Conservation (phyloP, 2,113 vertebrate genomes). For the Rissa tridactyla region DNA sequence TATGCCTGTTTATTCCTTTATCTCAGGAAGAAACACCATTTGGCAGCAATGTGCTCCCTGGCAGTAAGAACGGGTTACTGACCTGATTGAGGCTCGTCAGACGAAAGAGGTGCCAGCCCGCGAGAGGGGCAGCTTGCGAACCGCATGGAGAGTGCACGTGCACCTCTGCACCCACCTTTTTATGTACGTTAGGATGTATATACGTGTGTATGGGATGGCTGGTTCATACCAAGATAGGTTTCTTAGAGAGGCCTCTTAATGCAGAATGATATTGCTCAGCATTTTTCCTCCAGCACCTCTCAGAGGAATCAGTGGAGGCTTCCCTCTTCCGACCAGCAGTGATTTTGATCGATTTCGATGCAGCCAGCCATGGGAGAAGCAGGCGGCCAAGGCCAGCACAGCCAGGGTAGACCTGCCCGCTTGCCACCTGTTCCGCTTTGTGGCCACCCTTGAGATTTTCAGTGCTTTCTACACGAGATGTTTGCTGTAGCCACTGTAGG, state of each 20-base stretch:
- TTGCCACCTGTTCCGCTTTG: not conserved
- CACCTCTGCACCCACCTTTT: not conserved
- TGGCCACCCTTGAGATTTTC: not conserved
- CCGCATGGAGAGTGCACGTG: rapidly evolving
- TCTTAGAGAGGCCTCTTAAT: not conserved
- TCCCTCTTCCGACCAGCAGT: rapidly evolving
- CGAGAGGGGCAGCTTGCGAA: not conserved
- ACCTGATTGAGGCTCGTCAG: not conserved
- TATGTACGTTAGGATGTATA: rapidly evolving
- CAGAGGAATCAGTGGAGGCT: not conserved
- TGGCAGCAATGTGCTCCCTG: slow-evolving; percentile 10
- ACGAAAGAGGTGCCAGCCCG: not conserved
- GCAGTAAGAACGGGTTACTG: not conserved
- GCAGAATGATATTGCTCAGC: not conserved
- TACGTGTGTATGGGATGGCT: not conserved
- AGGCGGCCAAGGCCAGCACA: not conserved
- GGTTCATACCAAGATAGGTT: not conserved
- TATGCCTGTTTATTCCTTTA: not conserved
- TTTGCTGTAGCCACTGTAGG: not conserved
- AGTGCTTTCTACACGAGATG: rapidly evolving
- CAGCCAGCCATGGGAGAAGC: not conserved
- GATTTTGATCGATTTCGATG: not conserved
- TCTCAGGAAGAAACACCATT: slow-evolving; percentile 11
- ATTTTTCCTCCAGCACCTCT: not conserved
- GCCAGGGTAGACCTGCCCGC: not conserved